Conservation (phyloP, 2,113 vertebrate genomes). For the Syngnathus floridae region DNA sequence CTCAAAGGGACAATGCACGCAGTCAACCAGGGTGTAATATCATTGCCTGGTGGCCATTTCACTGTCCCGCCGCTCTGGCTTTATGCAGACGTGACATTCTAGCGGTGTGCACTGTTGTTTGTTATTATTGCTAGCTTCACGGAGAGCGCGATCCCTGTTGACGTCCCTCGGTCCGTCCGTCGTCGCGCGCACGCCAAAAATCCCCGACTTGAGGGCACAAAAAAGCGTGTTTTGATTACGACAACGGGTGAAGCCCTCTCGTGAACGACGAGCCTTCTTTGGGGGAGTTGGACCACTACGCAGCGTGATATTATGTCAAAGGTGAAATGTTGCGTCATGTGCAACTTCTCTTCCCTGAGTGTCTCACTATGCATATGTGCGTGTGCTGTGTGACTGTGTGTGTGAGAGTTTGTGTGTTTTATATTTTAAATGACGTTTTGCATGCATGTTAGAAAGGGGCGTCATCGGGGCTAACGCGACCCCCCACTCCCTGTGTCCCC, state of each 20-base stretch:
- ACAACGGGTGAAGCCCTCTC: not conserved
- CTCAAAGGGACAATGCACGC: slow-evolving; percentile 29
- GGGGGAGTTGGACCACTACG: not conserved
- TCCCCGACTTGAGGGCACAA: not conserved
- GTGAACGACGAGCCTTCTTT: not conserved
- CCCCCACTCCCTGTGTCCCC: not conserved
- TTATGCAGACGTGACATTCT: not conserved
- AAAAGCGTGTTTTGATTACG: too few relatives aligned
- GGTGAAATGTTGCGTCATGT: slow-evolving; percentile 6
- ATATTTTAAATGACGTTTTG: slow-evolving; percentile 30
- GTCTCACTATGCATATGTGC: not conserved
- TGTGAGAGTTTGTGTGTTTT: not conserved
- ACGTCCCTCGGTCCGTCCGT: not conserved
- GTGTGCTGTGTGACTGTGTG: not conserved
- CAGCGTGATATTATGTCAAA: slow-evolving; percentile 5
- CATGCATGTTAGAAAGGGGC: slow-evolving; percentile 32
- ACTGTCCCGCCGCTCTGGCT: slow-evolving; percentile 2
- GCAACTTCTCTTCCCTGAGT: slow-evolving; percentile 4
- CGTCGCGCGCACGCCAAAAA: not conserved
- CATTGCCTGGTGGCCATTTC: slow-evolving; percentile 19
- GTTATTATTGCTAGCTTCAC: not conserved
- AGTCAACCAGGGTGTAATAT: slow-evolving; percentile 13
- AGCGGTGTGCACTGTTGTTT: not conserved
- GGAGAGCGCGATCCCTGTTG: not conserved
- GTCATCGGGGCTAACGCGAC: slow-evolving; percentile 24